These are phyloP conservation scores for Chaenocephalus aceratus DNA, from an alignment of 2,113 vertebrate genomes.

Conservation along the genomic window DNA sequence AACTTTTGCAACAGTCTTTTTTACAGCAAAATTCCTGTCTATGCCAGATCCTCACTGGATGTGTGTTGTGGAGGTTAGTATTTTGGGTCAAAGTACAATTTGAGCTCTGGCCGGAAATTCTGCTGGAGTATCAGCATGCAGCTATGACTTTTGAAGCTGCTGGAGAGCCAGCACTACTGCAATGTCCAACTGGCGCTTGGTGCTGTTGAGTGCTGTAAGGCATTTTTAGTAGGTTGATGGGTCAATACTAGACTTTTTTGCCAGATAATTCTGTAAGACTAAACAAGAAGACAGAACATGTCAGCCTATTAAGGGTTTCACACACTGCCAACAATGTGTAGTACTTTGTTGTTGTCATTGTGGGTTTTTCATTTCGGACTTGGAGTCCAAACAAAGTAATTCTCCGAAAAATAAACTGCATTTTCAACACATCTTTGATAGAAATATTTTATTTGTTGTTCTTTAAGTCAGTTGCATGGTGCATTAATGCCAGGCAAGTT, in stretches of 20 bases:
- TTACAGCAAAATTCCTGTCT: too few relatives aligned
- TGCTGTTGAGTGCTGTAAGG: background rate
- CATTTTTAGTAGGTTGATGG: background rate
- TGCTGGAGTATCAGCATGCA: background rate
- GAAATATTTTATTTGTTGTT: too few relatives aligned
- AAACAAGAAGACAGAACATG: background rate
- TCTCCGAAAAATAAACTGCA: too few relatives aligned
- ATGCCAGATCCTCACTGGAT: background rate
- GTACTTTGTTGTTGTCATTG: too few relatives aligned
- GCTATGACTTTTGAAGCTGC: background rate
- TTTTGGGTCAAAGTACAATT: background rate
- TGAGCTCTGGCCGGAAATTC: background rate
- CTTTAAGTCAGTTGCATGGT: too few relatives aligned
- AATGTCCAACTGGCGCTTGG: background rate
- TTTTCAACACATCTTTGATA: too few relatives aligned
- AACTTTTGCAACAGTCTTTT: too few relatives aligned
- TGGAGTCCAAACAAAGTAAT: too few relatives aligned
- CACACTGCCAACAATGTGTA: background rate
- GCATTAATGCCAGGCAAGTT: too few relatives aligned
- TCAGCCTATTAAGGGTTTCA: background rate
- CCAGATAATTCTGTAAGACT: background rate
- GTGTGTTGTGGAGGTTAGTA: background rate
- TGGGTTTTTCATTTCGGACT: too few relatives aligned
- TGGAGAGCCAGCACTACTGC: background rate
- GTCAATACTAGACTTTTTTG: background rate